Conservation (phyloP, 2,888 invertebrate genomes). For the Acrobasis consociella region DNA sequence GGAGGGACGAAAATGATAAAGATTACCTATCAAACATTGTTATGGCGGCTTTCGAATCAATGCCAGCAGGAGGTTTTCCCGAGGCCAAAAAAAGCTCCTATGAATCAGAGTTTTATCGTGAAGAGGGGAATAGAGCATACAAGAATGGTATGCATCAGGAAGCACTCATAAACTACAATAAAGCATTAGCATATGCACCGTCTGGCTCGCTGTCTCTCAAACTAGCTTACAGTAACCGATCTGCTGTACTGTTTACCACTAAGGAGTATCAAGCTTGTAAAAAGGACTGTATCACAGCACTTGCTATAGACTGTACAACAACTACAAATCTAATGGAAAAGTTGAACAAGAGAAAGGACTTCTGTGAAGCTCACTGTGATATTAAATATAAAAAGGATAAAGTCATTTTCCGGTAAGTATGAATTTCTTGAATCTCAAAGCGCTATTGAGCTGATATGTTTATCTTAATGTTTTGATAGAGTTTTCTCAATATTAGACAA, state of each 20-base stretch:
- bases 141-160: conserved; percentile 19
- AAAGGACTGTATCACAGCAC: conserved; percentile 30
- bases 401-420: background rate
- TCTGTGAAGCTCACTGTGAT: too few species aligned
- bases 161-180: conserved; percentile 31
- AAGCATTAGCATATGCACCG: conserved; percentile 32
- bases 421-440: too few species aligned
- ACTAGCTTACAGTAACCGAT: conserved; percentile 34
- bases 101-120: background rate
- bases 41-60: background rate
- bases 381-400: background rate
- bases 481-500: too few species aligned
- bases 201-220: conserved; percentile 28
- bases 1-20: background rate
- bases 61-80: background rate
- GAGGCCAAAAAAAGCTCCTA: background rate
- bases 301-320: conserved; percentile 28
- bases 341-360: conserved; percentile 15
- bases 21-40: conserved; percentile 3
- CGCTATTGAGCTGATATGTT: too few species aligned
- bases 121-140: conserved; percentile 26
- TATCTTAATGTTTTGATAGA: too few species aligned
- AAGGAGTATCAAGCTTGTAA: conserved; percentile 27
- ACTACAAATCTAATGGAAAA: conserved; percentile 23
- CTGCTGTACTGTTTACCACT: conserved; percentile 29